Conservation (phyloP, 2,113 vertebrate species). For the Podocnemis expansa region DNA sequence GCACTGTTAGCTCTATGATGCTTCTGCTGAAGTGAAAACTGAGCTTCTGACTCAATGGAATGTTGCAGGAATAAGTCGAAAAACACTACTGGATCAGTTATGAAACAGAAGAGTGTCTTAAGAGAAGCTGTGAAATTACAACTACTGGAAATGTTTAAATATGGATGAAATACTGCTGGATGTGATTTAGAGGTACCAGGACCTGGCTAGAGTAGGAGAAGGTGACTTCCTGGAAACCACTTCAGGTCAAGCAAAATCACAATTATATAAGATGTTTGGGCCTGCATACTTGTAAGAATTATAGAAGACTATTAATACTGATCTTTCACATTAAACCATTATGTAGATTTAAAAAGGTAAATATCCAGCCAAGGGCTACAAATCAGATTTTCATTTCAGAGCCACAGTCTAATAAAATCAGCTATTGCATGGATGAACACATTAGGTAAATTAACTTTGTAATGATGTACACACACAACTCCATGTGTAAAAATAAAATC, state of each 20-base stretch:
- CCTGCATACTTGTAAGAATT: background rate
- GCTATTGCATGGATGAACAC: rapidly evolving
- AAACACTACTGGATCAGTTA: background rate
- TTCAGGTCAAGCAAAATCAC: background rate
- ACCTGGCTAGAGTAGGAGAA: rapidly evolving
- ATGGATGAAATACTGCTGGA: background rate
- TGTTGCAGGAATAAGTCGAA: background rate
- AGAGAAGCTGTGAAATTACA: background rate
- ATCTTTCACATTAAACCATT: background rate
- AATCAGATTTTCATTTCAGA: rapidly evolving
- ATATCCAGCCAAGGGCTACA: no score
- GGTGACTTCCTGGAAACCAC: rapidly evolving
- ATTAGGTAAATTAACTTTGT: rapidly evolving
- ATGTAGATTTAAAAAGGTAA: background rate
- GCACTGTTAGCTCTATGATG: background rate
- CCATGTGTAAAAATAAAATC: rapidly evolving
- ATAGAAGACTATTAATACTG: rapidly evolving
- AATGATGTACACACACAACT: rapidly evolving
- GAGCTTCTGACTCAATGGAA: background rate
- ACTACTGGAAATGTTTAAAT: no score
- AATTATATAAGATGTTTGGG: background rate
- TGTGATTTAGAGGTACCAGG: rapidly evolving
- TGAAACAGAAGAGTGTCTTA: background rate
- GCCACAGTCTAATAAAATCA: rapidly evolving
- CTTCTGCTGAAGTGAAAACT: background rate